Evolutionary conservation across 2,113 vertebrate genomes (phyloP), one percentile per base, ranked within the genome.

Genomic region (Menidia beryllina): DNA sequence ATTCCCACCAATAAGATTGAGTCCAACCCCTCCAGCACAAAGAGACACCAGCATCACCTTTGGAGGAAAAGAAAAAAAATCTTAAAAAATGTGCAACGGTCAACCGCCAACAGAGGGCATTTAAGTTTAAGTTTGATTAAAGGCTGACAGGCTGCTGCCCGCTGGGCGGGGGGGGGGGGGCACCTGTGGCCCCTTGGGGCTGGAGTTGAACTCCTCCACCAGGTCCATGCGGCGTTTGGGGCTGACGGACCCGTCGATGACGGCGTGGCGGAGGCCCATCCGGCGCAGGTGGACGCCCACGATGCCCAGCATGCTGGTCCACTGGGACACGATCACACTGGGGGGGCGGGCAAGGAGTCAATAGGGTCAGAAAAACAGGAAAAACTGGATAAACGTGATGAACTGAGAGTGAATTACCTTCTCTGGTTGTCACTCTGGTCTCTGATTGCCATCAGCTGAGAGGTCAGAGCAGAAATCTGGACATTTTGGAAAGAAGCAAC

Each of bases 241-340:
- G 80, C 90, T 95, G 76, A 98, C 94, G 0, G 95, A 94, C 15
- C 98, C 96, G 11, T 99, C 95, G 0, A 98, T 94, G 1, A 92
- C 91, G 2, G 75, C 91, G 0, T 94, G 96, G 1, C 75, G 94
- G 61, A 98, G 75, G 14, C 91, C 91, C 1, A 92, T 89, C 20
- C 15, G 82, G 72, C 72, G 72, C 48, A 99, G 93, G 50, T 98
- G 97, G 53, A 91, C 67, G 0, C 95, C 95, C 38, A 98, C 95
- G 4, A 98, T 94, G 2, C 69, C 88, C 58, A 99, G 87, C 97
- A 99, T 97, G 82, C 95, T 96, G 0, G 96, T 99, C 98, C 98
- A 99, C 89, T 99, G 98, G 24, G 98, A 99, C 53, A 99, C 95
- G 19, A 99, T 93, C 73, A 99, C 96, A 38, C 98, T 99, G 81